phyloP scores from a whole-genome alignment of 2,888 invertebrate genomes.

The Furcula furcula region DNA sequence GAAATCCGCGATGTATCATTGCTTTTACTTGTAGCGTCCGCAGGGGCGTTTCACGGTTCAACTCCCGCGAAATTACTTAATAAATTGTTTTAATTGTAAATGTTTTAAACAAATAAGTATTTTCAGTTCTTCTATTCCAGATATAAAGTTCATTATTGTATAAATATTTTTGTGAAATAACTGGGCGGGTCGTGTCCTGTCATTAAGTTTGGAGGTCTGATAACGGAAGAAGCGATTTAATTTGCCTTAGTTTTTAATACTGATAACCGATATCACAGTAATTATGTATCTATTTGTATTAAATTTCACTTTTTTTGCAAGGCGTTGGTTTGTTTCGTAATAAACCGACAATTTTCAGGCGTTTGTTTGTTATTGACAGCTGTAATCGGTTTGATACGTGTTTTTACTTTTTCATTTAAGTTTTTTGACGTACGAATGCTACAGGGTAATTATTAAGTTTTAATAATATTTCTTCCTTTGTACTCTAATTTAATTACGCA shows the following conservation, averaged over 20 bases:
- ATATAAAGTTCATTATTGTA: constrained; percentile 7
- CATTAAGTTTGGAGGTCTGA: constrained; percentile 64
- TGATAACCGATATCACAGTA: too few species aligned
- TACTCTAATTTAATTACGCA: too few species aligned
- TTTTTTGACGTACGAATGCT: too few species aligned
- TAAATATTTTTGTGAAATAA: constrained; percentile 3
- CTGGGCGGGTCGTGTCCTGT: constrained; percentile 54
- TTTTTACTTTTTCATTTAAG: too few species aligned
- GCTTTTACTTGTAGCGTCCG: constrained; percentile 71
- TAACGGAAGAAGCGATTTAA: constrained; percentile 63
- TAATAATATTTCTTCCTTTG: too few species aligned
- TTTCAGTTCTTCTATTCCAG: constrained; percentile 9
- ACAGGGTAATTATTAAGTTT: too few species aligned
- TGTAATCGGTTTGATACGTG: too few species aligned
- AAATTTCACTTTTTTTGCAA: background rate
- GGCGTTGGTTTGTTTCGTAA: background rate
- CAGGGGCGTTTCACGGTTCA: constrained; percentile 59
- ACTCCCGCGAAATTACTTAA: constrained; percentile 60
- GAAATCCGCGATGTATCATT: constrained; percentile 71
- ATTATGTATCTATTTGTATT: too few species aligned
- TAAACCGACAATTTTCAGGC: background rate
- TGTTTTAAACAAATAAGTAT: constrained; percentile 8
- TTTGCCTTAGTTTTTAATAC: constrained; percentile 38
- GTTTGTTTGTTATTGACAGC: too few species aligned
- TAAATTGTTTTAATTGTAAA: constrained; percentile 41